Evolutionary conservation across 2,113 vertebrate genomes (phyloP), one percentile per base, ranked within the genome.

Genomic region (Andinoacara biseriatus): DNA sequence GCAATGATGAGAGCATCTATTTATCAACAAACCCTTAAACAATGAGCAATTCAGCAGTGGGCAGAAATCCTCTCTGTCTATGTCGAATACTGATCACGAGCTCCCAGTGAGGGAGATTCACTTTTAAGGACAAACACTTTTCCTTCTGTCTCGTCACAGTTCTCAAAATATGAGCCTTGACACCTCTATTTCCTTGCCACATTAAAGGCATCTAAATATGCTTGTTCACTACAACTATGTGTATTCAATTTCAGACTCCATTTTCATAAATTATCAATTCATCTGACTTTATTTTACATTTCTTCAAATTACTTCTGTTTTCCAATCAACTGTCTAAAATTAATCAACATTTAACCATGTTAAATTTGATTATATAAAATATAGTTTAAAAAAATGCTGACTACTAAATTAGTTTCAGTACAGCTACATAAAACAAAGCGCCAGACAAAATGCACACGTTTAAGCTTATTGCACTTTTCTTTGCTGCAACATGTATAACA

Each of bases 1-100:
- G 76, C 74, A 82, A 87, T 24, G 78, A 87, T 84, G 58, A 69
- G 56, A 38, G 6, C 3, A 11, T 76, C 88, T 74, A 93, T 92
- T 91, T 82, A 91, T 94, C 93, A 92, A 63, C 72, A 84, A 78
- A 80, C 65, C 52, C 29, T 31, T 6, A 17, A 79, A 91, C 86
- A 90, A 89, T 84, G 87, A 87, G 62, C 58, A 65, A 52, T 26
- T 85, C 72, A 83, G 65, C 67, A 35, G 75, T 43, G 78, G 63
- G 81, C 69, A 83, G 84, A 79, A 80, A 81, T 78, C 80, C 77
- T 78, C 76, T 93, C 84, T 0, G 24, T 91, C 87, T 78, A 35
- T 76, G 87, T 83, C 38, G 10, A 81, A 80, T 35, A 11, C 62
- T 74, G 74, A 65, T 76, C 18, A 10, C 22, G 15, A 33, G 67